Percentiles rank a stretch among this genome's conserved stretches.
Conservation (phyloP, 2,113 vertebrate species). For the Alouatta palliata region DNA sequence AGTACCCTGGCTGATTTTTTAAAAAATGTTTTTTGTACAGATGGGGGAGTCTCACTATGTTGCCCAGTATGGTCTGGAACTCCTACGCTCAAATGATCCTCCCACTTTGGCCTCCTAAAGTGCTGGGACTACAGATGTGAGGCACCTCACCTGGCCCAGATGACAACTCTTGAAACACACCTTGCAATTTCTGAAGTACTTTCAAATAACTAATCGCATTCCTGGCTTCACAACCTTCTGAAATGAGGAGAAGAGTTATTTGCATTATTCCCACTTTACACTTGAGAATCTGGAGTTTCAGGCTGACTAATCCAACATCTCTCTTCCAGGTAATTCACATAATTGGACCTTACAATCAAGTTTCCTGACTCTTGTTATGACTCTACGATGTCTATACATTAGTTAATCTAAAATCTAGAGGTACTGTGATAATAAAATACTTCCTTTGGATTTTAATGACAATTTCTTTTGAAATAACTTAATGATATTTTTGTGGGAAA, state of each 20-base stretch:
- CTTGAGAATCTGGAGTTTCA: background rate
- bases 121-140: too few relatives aligned
- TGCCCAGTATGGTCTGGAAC: too few relatives aligned
- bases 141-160: background rate
- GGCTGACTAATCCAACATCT: background rate
- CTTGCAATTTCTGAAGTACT: background rate
- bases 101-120: too few relatives aligned
- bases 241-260: constrained; percentile 1
- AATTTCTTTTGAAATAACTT: constrained; percentile 18
- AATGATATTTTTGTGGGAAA: background rate
- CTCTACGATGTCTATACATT: background rate
- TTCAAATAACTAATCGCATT: constrained; percentile 28
- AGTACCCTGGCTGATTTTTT: too few relatives aligned
- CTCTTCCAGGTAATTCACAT: background rate
- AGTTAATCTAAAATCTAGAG: background rate
- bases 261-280: background rate
- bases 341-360: constrained; percentile 19
- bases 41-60: too few relatives aligned
- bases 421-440: background rate
- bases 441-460: background rate
- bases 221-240: background rate
- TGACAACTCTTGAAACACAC: constrained; percentile 8
- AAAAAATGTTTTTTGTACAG: too few relatives aligned
- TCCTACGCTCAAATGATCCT: too few relatives aligned
- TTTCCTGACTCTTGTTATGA: constrained; percentile 1